Conservation (phyloP, 30 jellyfish, hydroid and myxozoan genomes). For the Turritopsis rubra region DNA sequence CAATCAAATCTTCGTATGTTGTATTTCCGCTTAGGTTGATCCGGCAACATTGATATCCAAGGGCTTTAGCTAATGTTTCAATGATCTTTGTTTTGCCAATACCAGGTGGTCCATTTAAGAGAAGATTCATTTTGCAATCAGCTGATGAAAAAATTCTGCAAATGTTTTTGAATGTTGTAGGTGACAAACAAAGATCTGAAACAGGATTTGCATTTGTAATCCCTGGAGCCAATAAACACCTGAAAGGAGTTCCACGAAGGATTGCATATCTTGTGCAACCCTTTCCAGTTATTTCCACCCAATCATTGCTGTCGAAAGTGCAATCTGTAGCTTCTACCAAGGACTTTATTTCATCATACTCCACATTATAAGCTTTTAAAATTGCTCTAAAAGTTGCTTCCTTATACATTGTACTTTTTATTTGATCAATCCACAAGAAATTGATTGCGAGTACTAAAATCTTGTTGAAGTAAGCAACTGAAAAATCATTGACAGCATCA, state of each 20-base stretch:
- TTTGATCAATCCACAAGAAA: conserved; percentile 5
- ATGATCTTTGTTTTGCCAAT: conserved; percentile 18
- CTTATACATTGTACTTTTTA: neutral
- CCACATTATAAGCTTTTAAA: neutral
- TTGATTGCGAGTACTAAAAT: neutral
- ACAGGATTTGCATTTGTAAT: neutral
- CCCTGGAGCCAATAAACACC: neutral
- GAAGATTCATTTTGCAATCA: neutral
- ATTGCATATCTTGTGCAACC: neutral
- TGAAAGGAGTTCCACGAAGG: neutral
- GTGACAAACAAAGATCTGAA: neutral
- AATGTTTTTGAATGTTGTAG: conserved; percentile 4
- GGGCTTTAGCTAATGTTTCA: neutral
- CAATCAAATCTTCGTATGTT: conserved; percentile 17
- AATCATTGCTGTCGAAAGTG: neutral
- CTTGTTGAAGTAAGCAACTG: neutral
- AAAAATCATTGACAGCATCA: neutral
- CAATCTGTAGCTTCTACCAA: neutral
- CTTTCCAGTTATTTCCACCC: neutral
- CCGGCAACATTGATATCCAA: conserved; percentile 10
- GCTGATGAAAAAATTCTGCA: conserved; percentile 15
- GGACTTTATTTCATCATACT: neutral
- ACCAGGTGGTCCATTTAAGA: conserved; percentile 27
- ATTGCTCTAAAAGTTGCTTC: neutral
- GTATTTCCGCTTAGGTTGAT: conserved; percentile 16